Percentiles rank a stretch among this genome's conserved stretches.
phyloP scores from a whole-genome alignment of 2,888 invertebrate genomes.

The Lasioglossum marginatum region DNA sequence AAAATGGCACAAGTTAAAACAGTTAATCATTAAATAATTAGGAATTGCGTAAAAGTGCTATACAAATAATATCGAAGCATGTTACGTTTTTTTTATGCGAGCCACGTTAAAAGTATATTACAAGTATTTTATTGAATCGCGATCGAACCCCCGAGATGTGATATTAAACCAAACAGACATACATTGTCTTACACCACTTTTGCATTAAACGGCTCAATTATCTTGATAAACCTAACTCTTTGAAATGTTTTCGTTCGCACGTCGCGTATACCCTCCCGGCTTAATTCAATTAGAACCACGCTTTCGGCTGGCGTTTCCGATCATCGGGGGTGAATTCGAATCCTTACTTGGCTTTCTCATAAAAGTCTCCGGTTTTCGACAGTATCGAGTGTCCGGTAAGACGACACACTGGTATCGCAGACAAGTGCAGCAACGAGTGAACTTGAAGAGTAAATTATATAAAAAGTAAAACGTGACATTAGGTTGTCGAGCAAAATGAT shows the following conservation, averaged over 20 bases:
- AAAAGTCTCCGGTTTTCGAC: slow-evolving; percentile 62
- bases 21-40: too few species aligned
- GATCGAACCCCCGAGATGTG: background rate
- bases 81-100: background rate
- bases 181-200: background rate
- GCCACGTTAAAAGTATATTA: background rate
- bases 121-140: background rate
- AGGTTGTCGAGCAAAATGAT: background rate
- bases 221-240: slow-evolving; percentile 23
- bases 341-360: slow-evolving; percentile 50
- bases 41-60: background rate
- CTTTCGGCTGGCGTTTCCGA: slow-evolving; percentile 35
- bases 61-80: background rate
- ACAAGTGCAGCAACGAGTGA: slow-evolving; percentile 25
- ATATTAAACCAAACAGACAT: background rate
- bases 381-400: slow-evolving; percentile 66
- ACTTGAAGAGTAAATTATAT: background rate
- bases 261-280: background rate
- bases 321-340: slow-evolving; percentile 50
- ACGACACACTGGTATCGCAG: slow-evolving; percentile 58
- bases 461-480: background rate
- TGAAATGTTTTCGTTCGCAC: slow-evolving; percentile 10
- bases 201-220: background rate
- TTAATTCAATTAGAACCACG: slow-evolving; percentile 54
- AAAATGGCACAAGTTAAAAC: too few species aligned